These are phyloP conservation scores for Cephus rjabovi DNA, from an alignment of 2,888 invertebrate genomes.

Conservation along the genomic window DNA sequence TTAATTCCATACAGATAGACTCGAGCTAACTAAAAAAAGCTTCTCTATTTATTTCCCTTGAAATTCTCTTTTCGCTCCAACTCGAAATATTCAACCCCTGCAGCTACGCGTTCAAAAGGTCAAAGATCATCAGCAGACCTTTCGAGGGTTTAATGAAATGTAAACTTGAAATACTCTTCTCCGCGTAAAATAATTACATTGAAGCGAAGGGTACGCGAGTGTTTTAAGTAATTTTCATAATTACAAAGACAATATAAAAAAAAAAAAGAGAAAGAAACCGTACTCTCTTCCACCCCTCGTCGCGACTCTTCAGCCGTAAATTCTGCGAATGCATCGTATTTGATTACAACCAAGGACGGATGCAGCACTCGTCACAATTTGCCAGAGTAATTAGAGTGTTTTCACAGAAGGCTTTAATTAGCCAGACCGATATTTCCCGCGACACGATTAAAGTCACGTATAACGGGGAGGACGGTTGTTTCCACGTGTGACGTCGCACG, in stretches of 20 bases:
- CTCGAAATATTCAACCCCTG: neutral
- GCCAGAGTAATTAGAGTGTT: neutral
- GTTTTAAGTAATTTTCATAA: neutral
- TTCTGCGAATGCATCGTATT: neutral
- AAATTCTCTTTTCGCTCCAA: neutral
- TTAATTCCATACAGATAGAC: neutral
- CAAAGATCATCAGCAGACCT: neutral
- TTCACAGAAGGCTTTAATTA: neutral
- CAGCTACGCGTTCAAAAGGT: neutral
- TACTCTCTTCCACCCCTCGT: neutral
- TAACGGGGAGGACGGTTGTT: neutral
- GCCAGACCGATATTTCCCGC: neutral
- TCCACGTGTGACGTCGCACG: neutral
- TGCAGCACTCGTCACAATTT: neutral
- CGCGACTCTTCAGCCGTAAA: neutral
- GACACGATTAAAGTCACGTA: neutral
- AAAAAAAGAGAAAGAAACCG: too few species aligned
- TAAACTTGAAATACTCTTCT: neutral
- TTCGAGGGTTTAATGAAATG: neutral
- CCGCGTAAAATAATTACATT: neutral
- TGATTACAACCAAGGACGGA: neutral
- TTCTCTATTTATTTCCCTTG: neutral
- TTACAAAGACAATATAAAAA: neutral
- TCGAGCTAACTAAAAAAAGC: neutral
- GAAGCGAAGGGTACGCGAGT: neutral